Conservation (phyloP, 2,113 vertebrate species). For the Eolophus roseicapilla region DNA sequence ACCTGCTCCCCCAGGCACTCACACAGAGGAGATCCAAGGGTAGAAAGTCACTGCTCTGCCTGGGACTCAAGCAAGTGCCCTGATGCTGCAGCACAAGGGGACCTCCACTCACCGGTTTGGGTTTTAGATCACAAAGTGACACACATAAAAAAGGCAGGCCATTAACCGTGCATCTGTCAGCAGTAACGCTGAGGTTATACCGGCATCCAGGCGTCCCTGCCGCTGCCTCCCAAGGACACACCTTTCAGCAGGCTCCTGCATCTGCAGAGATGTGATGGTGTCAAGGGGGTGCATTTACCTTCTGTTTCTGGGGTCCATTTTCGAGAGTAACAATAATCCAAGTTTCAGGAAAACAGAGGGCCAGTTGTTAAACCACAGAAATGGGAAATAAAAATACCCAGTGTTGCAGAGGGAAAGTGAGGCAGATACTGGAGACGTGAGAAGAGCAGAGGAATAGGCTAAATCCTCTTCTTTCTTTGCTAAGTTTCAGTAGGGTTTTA, state of each 20-base stretch:
- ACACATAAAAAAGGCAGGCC: background rate
- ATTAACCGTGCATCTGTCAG: constrained; percentile 25
- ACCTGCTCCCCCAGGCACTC: background rate
- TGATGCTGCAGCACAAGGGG: background rate
- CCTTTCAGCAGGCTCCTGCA: background rate
- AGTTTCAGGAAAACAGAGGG: background rate
- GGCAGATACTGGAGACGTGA: background rate
- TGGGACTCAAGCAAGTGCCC: background rate
- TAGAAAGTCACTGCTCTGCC: background rate
- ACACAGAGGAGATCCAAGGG: background rate
- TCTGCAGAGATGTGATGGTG: background rate
- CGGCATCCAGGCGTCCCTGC: background rate
- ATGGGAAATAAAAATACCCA: background rate
- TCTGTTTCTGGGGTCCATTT: background rate
- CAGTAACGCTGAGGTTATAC: background rate
- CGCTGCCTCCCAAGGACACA: background rate
- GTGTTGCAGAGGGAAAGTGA: background rate
- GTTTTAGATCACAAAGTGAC: background rate
- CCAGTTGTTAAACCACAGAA: background rate
- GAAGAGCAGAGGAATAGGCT: background rate
- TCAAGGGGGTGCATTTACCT: background rate
- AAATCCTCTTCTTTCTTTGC: background rate
- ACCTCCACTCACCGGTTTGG: background rate
- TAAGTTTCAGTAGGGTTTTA: background rate
- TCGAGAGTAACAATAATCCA: background rate